A percentile compares a stretch with the other conserved stretches of the same genome.
Evolutionary conservation across 1,140 invertebrate genomes (phyloP).

Genomic region (Oryctes rhinoceros): DNA sequence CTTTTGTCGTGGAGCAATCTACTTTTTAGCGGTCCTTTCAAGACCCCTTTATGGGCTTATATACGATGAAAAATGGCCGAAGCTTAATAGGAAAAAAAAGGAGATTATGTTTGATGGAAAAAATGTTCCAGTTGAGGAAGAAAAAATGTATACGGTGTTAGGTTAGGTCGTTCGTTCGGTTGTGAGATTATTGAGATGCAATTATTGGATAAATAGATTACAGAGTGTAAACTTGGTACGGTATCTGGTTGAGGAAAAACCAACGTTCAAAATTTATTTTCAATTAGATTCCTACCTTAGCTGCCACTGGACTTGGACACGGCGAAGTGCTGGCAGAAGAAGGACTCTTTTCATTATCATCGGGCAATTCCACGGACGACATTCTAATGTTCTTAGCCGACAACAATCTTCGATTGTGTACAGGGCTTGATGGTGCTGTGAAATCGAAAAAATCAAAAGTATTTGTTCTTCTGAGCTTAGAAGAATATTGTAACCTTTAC

Average conservation of each 20-base stretch:
- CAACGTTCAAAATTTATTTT: too few species aligned
- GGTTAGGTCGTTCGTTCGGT: neutral
- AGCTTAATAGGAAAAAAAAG: neutral
- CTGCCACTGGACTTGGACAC: slow-evolving; percentile 83
- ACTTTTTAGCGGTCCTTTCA: neutral
- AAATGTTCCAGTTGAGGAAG: neutral
- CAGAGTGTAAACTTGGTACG: too few species aligned
- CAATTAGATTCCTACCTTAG: slow-evolving; percentile 49
- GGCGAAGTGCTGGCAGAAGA: slow-evolving; percentile 92
- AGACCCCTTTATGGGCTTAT: neutral
- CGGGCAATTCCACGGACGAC: slow-evolving; percentile 90
- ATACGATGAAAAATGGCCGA: neutral
- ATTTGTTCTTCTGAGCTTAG: neutral
- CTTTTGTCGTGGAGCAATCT: slow-evolving; percentile 4
- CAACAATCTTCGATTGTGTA: slow-evolving; percentile 79
- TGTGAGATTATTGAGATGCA: neutral
- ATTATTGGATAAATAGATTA: too few species aligned
- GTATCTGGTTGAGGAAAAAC: too few species aligned
- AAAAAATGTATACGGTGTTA: neutral
- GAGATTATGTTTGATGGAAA: neutral
- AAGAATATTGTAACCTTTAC: neutral
- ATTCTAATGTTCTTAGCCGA: slow-evolving; percentile 84
- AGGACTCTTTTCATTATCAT: slow-evolving; percentile 90
- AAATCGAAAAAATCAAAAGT: slow-evolving; percentile 3
- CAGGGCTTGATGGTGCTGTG: slow-evolving; percentile 88